Evolutionary conservation across 2,113 vertebrate genomes (phyloP), one percentile per base, ranked within the genome.

Genomic region (Cardinalis cardinalis): DNA sequence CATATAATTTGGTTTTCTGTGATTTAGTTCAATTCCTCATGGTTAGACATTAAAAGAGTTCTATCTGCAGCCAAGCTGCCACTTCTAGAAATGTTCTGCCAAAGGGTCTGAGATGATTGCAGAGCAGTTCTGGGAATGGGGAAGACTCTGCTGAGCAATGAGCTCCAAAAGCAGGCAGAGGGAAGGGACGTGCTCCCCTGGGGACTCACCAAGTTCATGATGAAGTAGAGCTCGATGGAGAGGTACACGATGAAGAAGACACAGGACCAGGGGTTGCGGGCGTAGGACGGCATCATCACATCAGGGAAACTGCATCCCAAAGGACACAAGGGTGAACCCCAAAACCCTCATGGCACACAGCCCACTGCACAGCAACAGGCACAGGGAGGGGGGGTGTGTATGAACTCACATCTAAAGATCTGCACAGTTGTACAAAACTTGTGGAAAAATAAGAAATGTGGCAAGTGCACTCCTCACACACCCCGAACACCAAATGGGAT

Each of bases 221-320:
- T 98, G 97, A 99, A 99, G 97, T 99, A 99, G 15, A 99, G 98
- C 95, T 99, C 99, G 44, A 99, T 99, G 97, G 99, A 99, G 86
- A 99, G 98, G 94, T 99, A 99, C 89, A 99, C 98, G 3, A 99
- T 99, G 97, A 99, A 99, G 98, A 99, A 99, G 74, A 99, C 94
- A 73, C 99, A 99, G 84, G 99, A 99, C 99, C 99, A 99, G 69
- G 98, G 98, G 91, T 97, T 99, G 89, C 98, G 98, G 38, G 99
- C 98, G 51, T 99, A 99, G 5, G 99, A 98, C 0, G 99, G 99
- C 99, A 99, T 99, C 99, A 99, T 99, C 89, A 99, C 99, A 41
- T 99, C 99, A 56, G 99, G 99, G 89, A 99, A 99, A 89, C 99
- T 99, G 95, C 24, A 69, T 4, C 4, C 58, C 6, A 69, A 32